phyloP scores from a whole-genome alignment of 2,113 vertebrate species.

The Stegastes partitus region DNA sequence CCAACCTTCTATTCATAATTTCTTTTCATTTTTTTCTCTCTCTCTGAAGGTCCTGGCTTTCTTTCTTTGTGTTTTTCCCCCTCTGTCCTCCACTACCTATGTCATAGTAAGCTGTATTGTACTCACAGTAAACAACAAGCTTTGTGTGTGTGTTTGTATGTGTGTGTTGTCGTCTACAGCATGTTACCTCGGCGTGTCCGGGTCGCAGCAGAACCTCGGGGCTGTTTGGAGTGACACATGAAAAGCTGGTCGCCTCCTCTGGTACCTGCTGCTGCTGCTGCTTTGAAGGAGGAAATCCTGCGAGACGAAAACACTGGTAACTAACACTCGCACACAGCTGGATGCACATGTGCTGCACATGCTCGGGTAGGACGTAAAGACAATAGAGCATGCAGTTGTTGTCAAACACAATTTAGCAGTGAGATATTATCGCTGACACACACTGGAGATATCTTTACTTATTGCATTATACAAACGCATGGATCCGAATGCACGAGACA shows the following conservation, averaged over 20 bases:
- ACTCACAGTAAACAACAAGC: not conserved
- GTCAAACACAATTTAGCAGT: not conserved
- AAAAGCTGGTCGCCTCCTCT: constrained; percentile 42
- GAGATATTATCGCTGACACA: not conserved
- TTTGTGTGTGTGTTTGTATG: constrained; percentile 10
- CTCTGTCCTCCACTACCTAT: not conserved
- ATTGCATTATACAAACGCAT: not conserved
- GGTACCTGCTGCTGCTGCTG: constrained; percentile 49
- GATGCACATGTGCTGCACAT: not conserved
- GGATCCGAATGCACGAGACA: not conserved
- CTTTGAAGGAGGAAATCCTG: constrained; percentile 50
- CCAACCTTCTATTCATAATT: too few relatives aligned
- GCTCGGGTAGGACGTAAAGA: not conserved
- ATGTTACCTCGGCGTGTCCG: constrained; percentile 25
- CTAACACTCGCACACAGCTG: not conserved
- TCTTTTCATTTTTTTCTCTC: not conserved
- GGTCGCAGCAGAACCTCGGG: constrained; percentile 25
- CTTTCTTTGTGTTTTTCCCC: not conserved
- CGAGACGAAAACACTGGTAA: constrained; percentile 25
- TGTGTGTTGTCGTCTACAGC: constrained; percentile 12
- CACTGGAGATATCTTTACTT: too few relatives aligned
- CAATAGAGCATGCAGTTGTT: not conserved
- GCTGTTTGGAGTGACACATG: constrained; percentile 59
- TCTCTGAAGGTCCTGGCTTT: not conserved
- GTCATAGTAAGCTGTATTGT: constrained; percentile 3